A percentile compares a stretch with the other conserved stretches of the same genome.
Evolutionary conservation across 2,888 invertebrate genomes (phyloP).

Genomic region (Empis livida): DNA sequence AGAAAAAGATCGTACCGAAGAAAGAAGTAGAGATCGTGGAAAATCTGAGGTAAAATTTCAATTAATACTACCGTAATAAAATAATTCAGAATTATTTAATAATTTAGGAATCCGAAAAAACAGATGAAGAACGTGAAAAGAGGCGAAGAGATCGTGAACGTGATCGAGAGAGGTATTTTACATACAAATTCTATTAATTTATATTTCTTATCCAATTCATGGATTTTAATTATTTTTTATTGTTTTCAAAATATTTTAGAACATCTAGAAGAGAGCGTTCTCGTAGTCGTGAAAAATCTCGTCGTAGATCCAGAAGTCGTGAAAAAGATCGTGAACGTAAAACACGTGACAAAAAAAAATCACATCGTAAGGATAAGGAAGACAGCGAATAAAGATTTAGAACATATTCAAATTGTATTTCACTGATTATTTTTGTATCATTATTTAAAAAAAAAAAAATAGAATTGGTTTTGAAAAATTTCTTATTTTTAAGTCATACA

Average conservation of each 20-base stretch:
- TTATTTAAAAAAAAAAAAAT: no score
- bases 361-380: constrained; percentile 60
- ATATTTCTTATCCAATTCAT: constrained; percentile 1
- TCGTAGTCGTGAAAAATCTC: constrained; percentile 52
- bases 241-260: constrained; percentile 13
- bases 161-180: constrained; percentile 21
- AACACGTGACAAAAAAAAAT: constrained; percentile 51
- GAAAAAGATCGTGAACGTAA: constrained; percentile 53
- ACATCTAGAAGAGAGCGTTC: constrained; percentile 39
- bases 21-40: not conserved
- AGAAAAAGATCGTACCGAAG: constrained; percentile 1
- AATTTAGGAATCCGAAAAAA: constrained; percentile 7
- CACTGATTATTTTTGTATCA: not conserved
- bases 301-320: constrained; percentile 46
- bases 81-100: not conserved
- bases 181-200: no score
- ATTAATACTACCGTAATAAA: no score
- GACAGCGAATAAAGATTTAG: constrained; percentile 51
- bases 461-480: no score
- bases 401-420: not conserved
- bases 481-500: no score
- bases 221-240: not conserved
- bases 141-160: constrained; percentile 15
- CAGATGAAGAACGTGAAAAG: constrained; percentile 19
- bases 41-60: constrained; percentile 26